These are phyloP conservation scores for Myopa tessellatipennis DNA, from an alignment of 2,888 invertebrate genomes.

Conservation along the genomic window DNA sequence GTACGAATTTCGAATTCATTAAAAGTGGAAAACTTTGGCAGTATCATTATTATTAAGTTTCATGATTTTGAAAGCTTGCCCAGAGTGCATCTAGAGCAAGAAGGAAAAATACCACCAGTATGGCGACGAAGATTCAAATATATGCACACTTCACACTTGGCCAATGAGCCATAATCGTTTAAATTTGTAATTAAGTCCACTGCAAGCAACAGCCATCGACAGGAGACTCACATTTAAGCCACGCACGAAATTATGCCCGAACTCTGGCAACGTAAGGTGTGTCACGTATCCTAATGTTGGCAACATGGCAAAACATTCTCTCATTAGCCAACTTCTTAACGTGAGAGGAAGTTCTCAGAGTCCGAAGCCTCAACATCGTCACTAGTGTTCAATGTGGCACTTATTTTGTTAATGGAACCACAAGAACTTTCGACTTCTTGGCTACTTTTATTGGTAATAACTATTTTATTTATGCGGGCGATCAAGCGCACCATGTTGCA, in stretches of 20 bases:
- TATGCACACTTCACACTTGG: neutral
- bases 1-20: neutral
- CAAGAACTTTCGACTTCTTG: slow-evolving; percentile 25
- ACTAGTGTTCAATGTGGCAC: neutral
- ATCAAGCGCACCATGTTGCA: slow-evolving; percentile 28
- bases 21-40: neutral
- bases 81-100: neutral
- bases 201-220: slow-evolving; percentile 32
- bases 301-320: neutral
- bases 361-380: neutral
- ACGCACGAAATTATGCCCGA: neutral
- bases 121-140: neutral
- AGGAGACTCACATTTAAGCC: slow-evolving; percentile 33
- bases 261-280: neutral
- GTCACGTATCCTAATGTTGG: slow-evolving; percentile 16
- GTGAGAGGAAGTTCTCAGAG: neutral
- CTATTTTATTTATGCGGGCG: neutral
- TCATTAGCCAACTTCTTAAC: slow-evolving; percentile 12
- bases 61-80: neutral
- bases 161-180: slow-evolving; percentile 30
- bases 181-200: slow-evolving; percentile 28
- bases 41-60: neutral
- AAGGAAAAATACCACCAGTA: neutral
- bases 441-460: slow-evolving; percentile 5
- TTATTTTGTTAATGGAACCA: slow-evolving; percentile 28